A percentile compares a stretch with the other conserved stretches of the same genome.
These are phyloP conservation scores for Ophion ellenae DNA, from an alignment of 2,888 invertebrate genomes.

Conservation along the genomic window DNA sequence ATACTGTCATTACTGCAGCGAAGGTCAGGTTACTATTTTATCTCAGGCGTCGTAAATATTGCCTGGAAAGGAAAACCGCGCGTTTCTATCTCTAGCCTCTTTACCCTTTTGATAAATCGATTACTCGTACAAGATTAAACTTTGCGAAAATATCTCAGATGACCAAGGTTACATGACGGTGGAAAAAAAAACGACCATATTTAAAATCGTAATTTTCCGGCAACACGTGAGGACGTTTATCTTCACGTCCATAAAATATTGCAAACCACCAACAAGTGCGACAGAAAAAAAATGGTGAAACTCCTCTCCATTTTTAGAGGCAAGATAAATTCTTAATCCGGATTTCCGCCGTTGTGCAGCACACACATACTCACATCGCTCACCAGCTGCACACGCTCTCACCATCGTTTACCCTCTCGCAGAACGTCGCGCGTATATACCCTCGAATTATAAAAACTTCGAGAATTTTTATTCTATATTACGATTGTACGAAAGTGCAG, in stretches of 20 bases:
- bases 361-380: not conserved
- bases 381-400: not conserved
- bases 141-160: slow-evolving; percentile 35
- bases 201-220: no score
- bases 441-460: slow-evolving; percentile 16
- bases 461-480: not conserved
- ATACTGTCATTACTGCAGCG: slow-evolving; percentile 11
- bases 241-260: not conserved
- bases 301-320: slow-evolving; percentile 21
- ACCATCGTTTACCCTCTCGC: not conserved
- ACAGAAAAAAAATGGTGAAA: not conserved
- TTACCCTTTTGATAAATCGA: slow-evolving; percentile 34
- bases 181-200: not conserved
- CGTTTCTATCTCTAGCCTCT: slow-evolving; percentile 31
- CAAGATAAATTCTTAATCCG: slow-evolving; percentile 57
- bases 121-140: slow-evolving; percentile 44
- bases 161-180: not conserved
- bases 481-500: not conserved
- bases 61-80: slow-evolving; percentile 17
- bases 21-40: slow-evolving; percentile 35
- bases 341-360: slow-evolving; percentile 44
- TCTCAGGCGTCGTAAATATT: slow-evolving; percentile 51
- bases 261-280: slow-evolving; percentile 6
- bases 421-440: not conserved
- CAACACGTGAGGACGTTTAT: not conserved